Conservation (phyloP, 2,888 invertebrate species). For the Diogma glabrata region DNA sequence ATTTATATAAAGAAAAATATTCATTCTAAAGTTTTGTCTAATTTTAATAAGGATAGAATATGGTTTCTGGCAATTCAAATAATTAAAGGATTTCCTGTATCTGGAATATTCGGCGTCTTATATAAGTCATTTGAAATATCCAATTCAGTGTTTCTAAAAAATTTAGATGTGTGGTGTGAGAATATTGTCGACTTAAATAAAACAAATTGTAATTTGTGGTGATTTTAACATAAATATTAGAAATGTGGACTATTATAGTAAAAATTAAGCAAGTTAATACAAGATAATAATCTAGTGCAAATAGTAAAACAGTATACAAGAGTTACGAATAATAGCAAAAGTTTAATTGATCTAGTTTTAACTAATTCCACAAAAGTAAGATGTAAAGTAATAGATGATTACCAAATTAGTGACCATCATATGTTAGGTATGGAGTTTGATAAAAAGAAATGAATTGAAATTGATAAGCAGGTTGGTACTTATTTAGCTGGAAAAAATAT, state of each 20-base stretch:
- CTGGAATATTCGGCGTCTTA: no score
- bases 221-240: no score
- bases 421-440: no score
- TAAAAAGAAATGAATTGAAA: no score
- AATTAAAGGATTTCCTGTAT: not conserved
- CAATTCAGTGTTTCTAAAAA: not conserved
- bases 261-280: not conserved
- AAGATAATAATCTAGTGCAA: no score
- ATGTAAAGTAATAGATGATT: not conserved
- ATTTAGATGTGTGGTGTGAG: not conserved
- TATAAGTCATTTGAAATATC: not conserved
- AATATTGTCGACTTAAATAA: not conserved
- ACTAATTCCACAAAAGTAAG: not conserved
- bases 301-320: no score
- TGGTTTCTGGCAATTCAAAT: not conserved
- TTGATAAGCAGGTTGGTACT: no score
- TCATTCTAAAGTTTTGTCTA: not conserved
- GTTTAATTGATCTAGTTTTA: not conserved
- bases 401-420: not conserved
- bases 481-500: no score
- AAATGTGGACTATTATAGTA: no score
- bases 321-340: no score
- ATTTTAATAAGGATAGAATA: not conserved
- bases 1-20: not conserved
- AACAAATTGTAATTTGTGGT: not conserved